A percentile compares a stretch with the other conserved stretches of the same genome.
phyloP scores from a whole-genome alignment of 2,113 vertebrate species.

The Cricetomys ansorgei region DNA sequence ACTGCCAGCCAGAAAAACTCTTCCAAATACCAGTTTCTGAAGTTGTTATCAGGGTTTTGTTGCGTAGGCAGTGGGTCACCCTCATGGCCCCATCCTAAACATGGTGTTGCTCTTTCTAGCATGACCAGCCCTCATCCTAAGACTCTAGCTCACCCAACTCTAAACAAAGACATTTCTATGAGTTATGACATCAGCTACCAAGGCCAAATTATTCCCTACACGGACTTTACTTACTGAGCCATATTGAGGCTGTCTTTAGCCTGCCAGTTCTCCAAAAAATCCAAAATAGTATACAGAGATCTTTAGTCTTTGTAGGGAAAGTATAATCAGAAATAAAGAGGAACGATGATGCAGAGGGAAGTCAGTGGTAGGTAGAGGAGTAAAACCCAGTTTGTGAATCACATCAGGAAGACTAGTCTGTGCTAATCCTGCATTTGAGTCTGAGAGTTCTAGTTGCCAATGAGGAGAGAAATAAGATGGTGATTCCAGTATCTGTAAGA shows the following conservation, averaged over 20 bases:
- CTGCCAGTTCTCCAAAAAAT: not conserved
- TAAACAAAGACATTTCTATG: not conserved
- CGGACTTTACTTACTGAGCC: not conserved
- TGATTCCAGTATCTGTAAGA: not conserved
- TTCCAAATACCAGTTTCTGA: not conserved
- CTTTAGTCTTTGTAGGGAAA: not conserved
- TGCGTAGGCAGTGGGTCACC: not conserved
- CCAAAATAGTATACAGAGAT: not conserved
- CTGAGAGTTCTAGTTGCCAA: not conserved
- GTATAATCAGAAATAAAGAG: constrained; percentile 10
- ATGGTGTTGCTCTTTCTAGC: not conserved
- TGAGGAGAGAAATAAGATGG: not conserved
- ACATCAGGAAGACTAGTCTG: not conserved
- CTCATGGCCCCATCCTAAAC: not conserved
- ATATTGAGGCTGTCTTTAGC: not conserved
- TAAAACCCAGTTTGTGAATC: not conserved
- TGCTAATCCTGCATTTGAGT: not conserved
- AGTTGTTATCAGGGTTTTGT: not conserved
- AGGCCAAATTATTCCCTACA: not conserved
- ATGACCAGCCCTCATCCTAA: not conserved
- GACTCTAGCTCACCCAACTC: not conserved
- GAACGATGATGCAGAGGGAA: not conserved
- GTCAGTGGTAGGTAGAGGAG: not conserved
- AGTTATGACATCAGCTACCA: not conserved
- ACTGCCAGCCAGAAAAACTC: not conserved